A percentile compares a stretch with the other conserved stretches of the same genome.
phyloP scores from a whole-genome alignment of 2,113 vertebrate genomes.

The Leptocoma aspasia region DNA sequence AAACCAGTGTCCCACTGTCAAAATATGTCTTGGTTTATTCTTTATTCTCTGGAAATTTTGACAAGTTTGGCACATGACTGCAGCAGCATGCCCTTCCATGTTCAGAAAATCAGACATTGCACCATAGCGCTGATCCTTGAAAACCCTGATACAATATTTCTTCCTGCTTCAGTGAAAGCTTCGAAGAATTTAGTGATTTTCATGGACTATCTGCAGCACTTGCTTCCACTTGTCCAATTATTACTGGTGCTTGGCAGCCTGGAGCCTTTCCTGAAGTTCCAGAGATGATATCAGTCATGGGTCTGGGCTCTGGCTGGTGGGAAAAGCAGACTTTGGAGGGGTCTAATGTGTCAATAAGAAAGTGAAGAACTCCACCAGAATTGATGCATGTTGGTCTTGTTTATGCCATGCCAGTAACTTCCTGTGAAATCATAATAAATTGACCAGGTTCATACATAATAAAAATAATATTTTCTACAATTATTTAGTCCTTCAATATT shows the following conservation, averaged over 20 bases:
- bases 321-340: neutral
- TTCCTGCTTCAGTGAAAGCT: neutral
- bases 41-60: neutral
- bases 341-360: neutral
- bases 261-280: neutral
- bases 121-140: rapidly evolving
- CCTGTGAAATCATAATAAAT: neutral
- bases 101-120: neutral
- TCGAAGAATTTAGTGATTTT: neutral
- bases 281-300: neutral
- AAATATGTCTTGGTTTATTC: neutral
- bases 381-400: neutral
- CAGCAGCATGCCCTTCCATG: neutral
- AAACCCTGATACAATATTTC: neutral
- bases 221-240: neutral
- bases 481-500: neutral
- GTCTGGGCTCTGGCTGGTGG: neutral
- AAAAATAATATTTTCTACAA: neutral
- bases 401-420: neutral
- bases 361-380: neutral
- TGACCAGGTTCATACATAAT: neutral
- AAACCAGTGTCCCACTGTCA: neutral
- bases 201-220: neutral
- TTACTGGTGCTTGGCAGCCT: neutral
- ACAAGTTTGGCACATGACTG: neutral